Evolutionary conservation across 64 coral and sea anemone species (phyloP), one percentile per base, ranked within the genome.

Genomic region (Montipora efflorescens): DNA sequence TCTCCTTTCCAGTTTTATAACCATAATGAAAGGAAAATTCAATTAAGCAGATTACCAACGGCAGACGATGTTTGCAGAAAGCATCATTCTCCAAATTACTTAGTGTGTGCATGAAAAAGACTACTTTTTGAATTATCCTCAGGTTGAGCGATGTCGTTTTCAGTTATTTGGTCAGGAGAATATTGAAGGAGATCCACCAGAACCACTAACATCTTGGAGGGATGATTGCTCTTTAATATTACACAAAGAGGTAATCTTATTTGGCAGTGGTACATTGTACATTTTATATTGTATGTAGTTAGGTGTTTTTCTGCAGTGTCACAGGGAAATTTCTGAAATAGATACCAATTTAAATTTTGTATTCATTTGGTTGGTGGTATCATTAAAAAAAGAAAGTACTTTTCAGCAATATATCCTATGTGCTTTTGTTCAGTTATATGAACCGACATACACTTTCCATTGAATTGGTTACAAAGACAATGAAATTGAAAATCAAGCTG

Each of bases 71-170:
- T 57, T 71, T 5, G 20, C 5, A 19, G 15, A n/a, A n/a, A 71
- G 68, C 68, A n/a, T 71, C 16, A 71, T 71, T 71, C 52, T 57
- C 52, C 10, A 57, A 22, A 16, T 71, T 10, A 70, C 20, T 70
- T 15, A 5, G 14, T 70, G 67, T n/a, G 68, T 71, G 16, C 7
- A n/a, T 71, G 15, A n/a, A 71, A 71, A 71, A 22, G 15, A 71
- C 15, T 71, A 71, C 15, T 71, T 71, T 71, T 22, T 57, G 20
- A 71, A 71, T 71, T 71, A 71, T 71, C 68, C 68, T 71, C 68
- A 71, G 68, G 68, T 71, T 71, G 68, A 71, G 68, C 15, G 2
- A 22, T 18, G 68, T 19, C 68, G 68, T 71, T n/a, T 71, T 16
- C 68, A 71, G 68, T 71, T 71, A 22, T 71, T 71, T 18, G 13